phyloP scores from a whole-genome alignment of 2,888 invertebrate species.

The Formica aserva region DNA sequence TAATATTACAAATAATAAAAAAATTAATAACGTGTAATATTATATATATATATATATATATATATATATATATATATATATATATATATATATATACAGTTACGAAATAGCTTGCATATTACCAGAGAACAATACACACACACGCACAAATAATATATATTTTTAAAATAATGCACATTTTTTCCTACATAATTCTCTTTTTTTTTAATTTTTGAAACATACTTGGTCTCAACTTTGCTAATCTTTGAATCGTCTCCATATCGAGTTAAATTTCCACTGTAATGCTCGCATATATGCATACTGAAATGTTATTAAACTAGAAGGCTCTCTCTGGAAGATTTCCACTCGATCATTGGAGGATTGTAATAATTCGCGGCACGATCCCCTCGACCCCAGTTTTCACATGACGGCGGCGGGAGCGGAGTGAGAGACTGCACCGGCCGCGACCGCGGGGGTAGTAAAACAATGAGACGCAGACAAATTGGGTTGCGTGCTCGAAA shows the following conservation, averaged over 20 bases:
- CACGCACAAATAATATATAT: not conserved
- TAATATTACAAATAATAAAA: not conserved
- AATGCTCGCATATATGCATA: not conserved
- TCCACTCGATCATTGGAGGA: conserved; percentile 66
- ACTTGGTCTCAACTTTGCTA: not conserved
- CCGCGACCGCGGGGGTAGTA: conserved; percentile 56
- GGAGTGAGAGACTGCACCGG: conserved; percentile 47
- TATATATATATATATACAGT: no score
- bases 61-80: no score
- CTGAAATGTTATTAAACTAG: conserved; percentile 26
- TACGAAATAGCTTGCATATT: no score
- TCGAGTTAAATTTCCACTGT: not conserved
- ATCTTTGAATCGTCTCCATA: not conserved
- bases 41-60: no score
- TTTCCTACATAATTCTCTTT: not conserved
- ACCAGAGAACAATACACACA: not conserved
- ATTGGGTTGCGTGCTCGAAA: conserved; percentile 85
- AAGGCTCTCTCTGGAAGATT: conserved; percentile 39
- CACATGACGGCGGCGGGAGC: conserved; percentile 1
- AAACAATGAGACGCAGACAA: conserved; percentile 85
- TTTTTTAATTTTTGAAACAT: not conserved
- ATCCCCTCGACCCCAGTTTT: conserved; percentile 52
- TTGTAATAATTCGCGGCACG: conserved; percentile 64
- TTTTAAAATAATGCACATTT: not conserved
- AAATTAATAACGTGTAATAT: not conserved